Evolutionary conservation across 2,888 invertebrate species (phyloP), one percentile per base, ranked within the genome.

Genomic region (Nymphalis polychloros): DNA sequence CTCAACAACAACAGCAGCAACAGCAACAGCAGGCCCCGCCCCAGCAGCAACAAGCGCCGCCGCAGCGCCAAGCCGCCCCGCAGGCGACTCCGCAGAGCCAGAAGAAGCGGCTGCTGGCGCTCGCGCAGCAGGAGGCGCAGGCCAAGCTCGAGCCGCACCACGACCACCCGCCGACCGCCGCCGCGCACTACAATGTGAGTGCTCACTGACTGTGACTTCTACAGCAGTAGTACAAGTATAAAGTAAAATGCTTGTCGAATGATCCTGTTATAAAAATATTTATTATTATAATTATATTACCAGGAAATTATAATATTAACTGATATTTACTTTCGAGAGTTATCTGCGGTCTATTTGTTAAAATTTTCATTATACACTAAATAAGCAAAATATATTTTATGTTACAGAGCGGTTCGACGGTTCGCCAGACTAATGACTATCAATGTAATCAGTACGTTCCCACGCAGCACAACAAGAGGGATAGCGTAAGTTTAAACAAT

Each of bases 41-140:
- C 3, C 76, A 74, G 1, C 77, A 70, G 31, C 76, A 76, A 16
- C 82, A 75, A 27, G 79, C 75, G 27, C 79, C 77, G 10, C 79
- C 76, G 17, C 78, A 74, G n/a, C 69, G 72, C 4, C 77, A 8
- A 13, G 60, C 16, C 50, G 67, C 75, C 59, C 76, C 82, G 61
- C 86, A 86, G 72, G 78, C 85, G 59, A 92, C 94, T 73, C 95
- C 95, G 13, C 96, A 96, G 84, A 96, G 97, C 64, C 97, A 98
- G 89, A 98, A 98, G 94, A 98, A 98, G 86, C 94, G 97, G 41
- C 92, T 98, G 64, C 88, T 98, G 72, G 97, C 97, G 64, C 97
- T 98, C 89, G 97, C 97, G 60, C 92, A 92, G 73, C 92, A 92
- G 68, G 90, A 91, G 76, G 87, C 86, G 70, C 87, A 88, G 66